A percentile compares a stretch with the other conserved stretches of the same genome.
phyloP scores from a whole-genome alignment of 2,113 vertebrate genomes.

The Bostrychus sinensis region DNA sequence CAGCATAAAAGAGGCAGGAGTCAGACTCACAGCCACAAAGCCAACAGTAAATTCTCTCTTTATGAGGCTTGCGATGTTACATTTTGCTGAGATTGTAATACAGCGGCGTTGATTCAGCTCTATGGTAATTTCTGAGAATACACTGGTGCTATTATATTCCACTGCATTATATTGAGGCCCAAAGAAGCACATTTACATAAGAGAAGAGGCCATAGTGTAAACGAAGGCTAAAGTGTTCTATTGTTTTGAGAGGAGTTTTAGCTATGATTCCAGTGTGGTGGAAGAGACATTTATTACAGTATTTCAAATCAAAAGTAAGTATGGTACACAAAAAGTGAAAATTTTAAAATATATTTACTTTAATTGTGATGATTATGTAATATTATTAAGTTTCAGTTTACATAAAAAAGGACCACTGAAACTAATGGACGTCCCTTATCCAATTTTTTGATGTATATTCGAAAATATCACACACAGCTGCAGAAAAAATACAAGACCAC shows the following conservation, averaged over 20 bases:
- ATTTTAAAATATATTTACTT: no score
- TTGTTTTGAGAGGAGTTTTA: neutral
- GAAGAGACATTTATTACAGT: no score
- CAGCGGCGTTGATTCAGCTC: conserved; percentile 6
- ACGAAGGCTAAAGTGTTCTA: neutral
- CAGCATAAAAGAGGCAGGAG: neutral
- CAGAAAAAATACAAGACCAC: no score
- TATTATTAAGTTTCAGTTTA: no score
- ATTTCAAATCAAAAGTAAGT: no score
- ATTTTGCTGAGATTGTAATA: conserved; percentile 16
- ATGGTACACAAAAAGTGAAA: no score
- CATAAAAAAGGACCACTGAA: no score
- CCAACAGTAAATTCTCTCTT: conserved; percentile 8
- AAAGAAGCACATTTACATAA: conserved; percentile 9
- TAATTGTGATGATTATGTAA: no score
- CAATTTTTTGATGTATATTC: no score
- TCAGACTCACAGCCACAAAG: neutral
- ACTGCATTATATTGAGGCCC: neutral
- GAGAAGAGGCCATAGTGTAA: neutral
- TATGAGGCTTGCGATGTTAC: conserved; percentile 1
- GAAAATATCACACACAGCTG: no score
- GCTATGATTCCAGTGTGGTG: no score
- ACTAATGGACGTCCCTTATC: no score
- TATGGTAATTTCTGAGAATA: conserved; percentile 8
- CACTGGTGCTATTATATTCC: conserved; percentile 1